Evolutionary conservation across 2,888 invertebrate genomes (phyloP).

Genomic region (Chesias legatella): DNA sequence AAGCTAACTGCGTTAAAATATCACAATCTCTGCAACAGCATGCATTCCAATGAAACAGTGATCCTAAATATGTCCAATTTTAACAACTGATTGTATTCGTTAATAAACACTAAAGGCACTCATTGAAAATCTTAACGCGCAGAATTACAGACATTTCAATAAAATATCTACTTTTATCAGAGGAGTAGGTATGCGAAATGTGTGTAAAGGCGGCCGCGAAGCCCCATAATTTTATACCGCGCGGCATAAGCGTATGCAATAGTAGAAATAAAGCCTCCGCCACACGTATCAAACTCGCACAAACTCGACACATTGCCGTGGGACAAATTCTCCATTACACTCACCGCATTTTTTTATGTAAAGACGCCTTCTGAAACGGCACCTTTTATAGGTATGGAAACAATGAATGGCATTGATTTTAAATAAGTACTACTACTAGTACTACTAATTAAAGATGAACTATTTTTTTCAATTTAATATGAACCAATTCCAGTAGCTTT

Average conservation of each 20-base stretch:
- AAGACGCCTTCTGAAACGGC: no score
- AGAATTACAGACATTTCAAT: constrained; percentile 52
- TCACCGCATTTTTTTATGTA: no score
- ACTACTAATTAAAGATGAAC: no score
- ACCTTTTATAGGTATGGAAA: no score
- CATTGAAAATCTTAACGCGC: constrained; percentile 40
- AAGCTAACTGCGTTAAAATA: no score
- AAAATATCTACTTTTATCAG: constrained; percentile 57
- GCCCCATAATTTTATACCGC: constrained; percentile 53
- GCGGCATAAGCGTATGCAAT: constrained; percentile 42
- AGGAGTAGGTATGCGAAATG: constrained; percentile 57
- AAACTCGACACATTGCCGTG: no score
- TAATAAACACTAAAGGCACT: constrained; percentile 27
- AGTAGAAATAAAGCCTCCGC: constrained; percentile 33
- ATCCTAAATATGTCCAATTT: constrained; percentile 7
- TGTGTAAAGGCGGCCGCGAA: constrained; percentile 51
- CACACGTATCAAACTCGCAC: constrained; percentile 2
- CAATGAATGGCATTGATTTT: no score
- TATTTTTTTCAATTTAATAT: no score
- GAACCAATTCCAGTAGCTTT: no score
- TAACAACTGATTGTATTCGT: constrained; percentile 25
- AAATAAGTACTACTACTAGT: no score
- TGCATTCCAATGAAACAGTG: constrained; percentile 1
- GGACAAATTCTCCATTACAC: no score
- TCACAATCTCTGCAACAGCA: no score